Percentiles rank a stretch among this genome's conserved stretches.
These are phyloP conservation scores for Amblyjoppa proteus DNA, from an alignment of 2,888 invertebrate genomes.

Conservation along the genomic window DNA sequence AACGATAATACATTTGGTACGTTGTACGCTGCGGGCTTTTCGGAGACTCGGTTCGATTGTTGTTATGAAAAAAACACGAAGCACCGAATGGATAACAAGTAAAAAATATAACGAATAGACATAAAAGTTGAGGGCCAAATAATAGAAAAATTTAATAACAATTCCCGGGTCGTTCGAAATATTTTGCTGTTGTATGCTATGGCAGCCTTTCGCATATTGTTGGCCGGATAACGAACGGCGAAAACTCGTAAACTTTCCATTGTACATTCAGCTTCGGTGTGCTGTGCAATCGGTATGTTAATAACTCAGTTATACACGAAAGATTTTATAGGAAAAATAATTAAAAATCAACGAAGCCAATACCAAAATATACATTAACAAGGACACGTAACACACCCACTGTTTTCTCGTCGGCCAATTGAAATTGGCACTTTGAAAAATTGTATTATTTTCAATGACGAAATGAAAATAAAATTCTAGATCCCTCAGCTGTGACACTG, in stretches of 20 bases:
- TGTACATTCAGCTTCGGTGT: neutral
- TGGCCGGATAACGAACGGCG: slow-evolving; percentile 3
- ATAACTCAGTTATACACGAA: neutral
- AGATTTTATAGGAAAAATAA: neutral
- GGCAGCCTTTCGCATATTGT: slow-evolving; percentile 5
- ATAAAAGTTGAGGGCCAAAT: neutral
- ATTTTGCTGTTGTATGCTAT: neutral
- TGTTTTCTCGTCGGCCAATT: neutral
- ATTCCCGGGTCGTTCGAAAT: neutral
- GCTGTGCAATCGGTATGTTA: neutral
- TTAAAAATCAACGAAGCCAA: neutral
- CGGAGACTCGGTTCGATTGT: slow-evolving; percentile 9
- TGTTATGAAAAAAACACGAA: neutral
- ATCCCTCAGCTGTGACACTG: too few species aligned
- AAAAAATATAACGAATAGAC: neutral
- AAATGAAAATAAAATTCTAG: too few species aligned
- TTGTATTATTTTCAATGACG: neutral
- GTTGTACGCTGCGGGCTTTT: slow-evolving; percentile 34
- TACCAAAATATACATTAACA: neutral
- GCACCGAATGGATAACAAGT: neutral
- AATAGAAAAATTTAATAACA: slow-evolving; percentile 17
- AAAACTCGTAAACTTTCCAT: slow-evolving; percentile 1
- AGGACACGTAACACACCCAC: neutral
- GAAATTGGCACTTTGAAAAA: neutral
- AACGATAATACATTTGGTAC: slow-evolving; percentile 26